Evolutionary conservation across 1,140 invertebrate genomes (phyloP).

Genomic region (Magallana ariakensis): DNA sequence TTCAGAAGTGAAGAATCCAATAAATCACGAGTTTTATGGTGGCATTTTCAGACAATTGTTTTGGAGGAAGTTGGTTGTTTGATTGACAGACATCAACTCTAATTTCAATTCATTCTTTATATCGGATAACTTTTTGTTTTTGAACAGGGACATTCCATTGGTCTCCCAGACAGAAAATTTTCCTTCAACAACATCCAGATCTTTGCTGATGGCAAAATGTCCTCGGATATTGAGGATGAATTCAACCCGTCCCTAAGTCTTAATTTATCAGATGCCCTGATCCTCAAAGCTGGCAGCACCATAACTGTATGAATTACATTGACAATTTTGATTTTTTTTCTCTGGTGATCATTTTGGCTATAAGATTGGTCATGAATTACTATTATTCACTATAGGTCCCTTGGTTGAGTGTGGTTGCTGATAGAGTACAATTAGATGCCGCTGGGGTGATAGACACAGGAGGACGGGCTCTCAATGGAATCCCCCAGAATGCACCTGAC

Average conservation of each 20-base stretch:
- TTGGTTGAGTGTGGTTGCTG: slow-evolving; percentile 65
- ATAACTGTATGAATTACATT: slow-evolving; percentile 61
- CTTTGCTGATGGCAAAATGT: slow-evolving; percentile 68
- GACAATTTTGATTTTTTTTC: not conserved
- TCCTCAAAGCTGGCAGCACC: slow-evolving; percentile 68
- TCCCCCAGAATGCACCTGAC: slow-evolving; percentile 62
- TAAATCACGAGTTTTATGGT: no score
- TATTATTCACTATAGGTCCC: slow-evolving; percentile 58
- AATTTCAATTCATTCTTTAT: not conserved
- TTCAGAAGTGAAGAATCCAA: no score
- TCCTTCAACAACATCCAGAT: slow-evolving; percentile 64
- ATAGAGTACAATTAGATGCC: slow-evolving; percentile 66
- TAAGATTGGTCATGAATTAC: no score
- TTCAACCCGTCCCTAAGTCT: slow-evolving; percentile 61
- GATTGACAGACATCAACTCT: no score
- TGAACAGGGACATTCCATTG: slow-evolving; percentile 43
- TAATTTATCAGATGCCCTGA: slow-evolving; percentile 55
- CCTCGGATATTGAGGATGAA: slow-evolving; percentile 59
- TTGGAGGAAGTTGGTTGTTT: no score
- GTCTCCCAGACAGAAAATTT: slow-evolving; percentile 48
- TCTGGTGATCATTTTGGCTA: not conserved
- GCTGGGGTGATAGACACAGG: slow-evolving; percentile 65
- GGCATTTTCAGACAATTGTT: no score
- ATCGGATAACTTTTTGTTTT: no score
- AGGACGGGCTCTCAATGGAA: slow-evolving; percentile 53